A percentile compares a stretch with the other conserved stretches of the same genome.
These are phyloP conservation scores for Andrena bicolor DNA, from an alignment of 2,888 invertebrate species.

Conservation along the genomic window DNA sequence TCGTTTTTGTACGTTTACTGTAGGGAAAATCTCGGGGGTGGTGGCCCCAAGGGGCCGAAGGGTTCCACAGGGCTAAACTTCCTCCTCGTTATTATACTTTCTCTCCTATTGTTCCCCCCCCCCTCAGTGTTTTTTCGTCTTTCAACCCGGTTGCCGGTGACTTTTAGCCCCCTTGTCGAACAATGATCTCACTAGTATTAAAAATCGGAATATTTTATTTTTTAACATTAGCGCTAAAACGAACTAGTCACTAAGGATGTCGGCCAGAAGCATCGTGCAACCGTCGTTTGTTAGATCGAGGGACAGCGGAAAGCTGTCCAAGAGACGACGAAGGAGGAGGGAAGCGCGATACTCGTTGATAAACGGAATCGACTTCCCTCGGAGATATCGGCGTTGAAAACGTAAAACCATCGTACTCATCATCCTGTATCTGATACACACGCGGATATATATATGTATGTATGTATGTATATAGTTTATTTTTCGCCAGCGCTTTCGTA, in stretches of 20 bases:
- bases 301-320: not conserved
- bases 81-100: no score
- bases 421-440: not conserved
- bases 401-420: not conserved
- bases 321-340: not conserved
- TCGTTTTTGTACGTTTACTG: not conserved
- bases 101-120: not conserved
- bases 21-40: not conserved
- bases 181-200: constrained; percentile 83
- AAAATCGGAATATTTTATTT: constrained; percentile 51
- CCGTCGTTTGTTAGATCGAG: not conserved
- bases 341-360: not conserved
- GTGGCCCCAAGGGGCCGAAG: not conserved
- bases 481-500: constrained; percentile 1
- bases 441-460: not conserved
- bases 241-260: constrained; percentile 53
- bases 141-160: constrained; percentile 58
- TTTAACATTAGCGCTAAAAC: constrained; percentile 58
- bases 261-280: constrained; percentile 26
- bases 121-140: not conserved
- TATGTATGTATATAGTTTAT: constrained; percentile 10
- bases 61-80: not conserved
- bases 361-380: not conserved
- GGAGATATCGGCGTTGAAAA: not conserved
- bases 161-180: constrained; percentile 69